Evolutionary conservation across 1,140 invertebrate species (phyloP).

Genomic region (Drosophila obscura): DNA sequence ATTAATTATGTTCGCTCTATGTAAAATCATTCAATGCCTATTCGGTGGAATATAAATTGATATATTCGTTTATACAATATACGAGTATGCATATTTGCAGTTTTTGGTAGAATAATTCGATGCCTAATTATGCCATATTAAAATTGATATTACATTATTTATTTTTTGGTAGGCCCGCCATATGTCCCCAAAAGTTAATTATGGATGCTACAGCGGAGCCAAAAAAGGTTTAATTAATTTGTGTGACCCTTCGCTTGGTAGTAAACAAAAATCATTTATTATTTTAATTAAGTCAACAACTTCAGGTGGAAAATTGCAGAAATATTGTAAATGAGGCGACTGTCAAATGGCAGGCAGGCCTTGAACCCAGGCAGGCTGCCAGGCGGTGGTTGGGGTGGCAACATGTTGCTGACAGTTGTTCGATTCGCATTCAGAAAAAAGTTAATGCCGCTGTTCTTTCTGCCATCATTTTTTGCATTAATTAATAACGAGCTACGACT

Average conservation of each 20-base stretch:
- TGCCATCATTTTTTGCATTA: slow-evolving; percentile 68
- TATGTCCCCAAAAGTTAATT: slow-evolving; percentile 25
- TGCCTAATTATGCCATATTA: no score
- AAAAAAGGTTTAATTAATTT: slow-evolving; percentile 22
- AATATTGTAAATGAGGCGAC: slow-evolving; percentile 52
- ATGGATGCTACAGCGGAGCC: slow-evolving; percentile 4
- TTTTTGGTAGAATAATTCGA: no score
- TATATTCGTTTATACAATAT: no score
- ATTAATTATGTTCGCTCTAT: no score
- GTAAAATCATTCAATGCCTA: no score
- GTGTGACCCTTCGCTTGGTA: slow-evolving; percentile 16
- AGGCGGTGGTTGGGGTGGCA: slow-evolving; percentile 23
- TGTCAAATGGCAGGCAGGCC: slow-evolving; percentile 65
- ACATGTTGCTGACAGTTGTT: slow-evolving; percentile 80
- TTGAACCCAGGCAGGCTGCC: slow-evolving; percentile 10
- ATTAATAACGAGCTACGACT: slow-evolving; percentile 69
- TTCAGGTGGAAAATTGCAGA: slow-evolving; percentile 69
- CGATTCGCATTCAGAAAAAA: slow-evolving; percentile 63
- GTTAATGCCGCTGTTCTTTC: slow-evolving; percentile 25
- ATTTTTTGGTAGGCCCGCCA: no score
- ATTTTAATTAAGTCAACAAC: slow-evolving; percentile 74
- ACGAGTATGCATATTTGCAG: no score
- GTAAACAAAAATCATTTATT: slow-evolving; percentile 73
- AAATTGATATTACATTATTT: no score
- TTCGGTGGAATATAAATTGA: no score